Evolutionary conservation across 2,797 vertebrate species (phyloP).

Genomic region (Melanotaenia nigrans): DNA sequence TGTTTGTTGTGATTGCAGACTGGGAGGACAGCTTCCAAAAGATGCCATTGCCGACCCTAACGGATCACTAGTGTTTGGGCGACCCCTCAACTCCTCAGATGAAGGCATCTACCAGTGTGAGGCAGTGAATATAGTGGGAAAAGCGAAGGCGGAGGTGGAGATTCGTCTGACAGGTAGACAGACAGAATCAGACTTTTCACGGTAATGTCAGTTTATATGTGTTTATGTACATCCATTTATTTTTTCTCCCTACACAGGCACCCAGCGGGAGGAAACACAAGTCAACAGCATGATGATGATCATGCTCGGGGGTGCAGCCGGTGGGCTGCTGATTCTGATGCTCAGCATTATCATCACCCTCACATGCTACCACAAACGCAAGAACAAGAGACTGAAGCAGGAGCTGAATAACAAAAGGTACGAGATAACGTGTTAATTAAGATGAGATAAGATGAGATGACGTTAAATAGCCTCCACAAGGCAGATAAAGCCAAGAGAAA

Average conservation of each 20-base stretch:
- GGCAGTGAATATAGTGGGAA: conserved; percentile 82
- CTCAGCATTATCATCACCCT: conserved; percentile 83
- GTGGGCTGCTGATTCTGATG: conserved; percentile 84
- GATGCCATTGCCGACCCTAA: conserved; percentile 77
- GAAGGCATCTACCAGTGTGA: conserved; percentile 85
- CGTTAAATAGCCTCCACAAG: conserved; percentile 23
- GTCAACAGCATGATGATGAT: conserved; percentile 81
- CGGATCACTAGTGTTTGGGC: conserved; percentile 83
- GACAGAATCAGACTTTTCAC: background rate
- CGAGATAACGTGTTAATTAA: conserved; percentile 9
- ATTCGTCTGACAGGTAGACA: conserved; percentile 79
- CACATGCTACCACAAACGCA: conserved; percentile 88
- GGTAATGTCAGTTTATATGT: background rate
- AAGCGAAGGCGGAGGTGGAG: conserved; percentile 53
- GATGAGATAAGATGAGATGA: conserved; percentile 31
- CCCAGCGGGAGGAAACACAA: accelerated
- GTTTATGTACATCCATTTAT: conserved; percentile 1
- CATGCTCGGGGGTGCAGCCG: conserved; percentile 81
- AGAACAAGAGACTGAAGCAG: conserved; percentile 83
- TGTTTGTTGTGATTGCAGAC: conserved; percentile 71
- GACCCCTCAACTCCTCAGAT: conserved; percentile 78
- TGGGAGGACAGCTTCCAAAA: conserved; percentile 79
- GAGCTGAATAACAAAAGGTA: conserved; percentile 87
- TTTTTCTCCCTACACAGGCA: background rate
- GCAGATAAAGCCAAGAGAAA: background rate